Evolutionary conservation across 2,888 invertebrate species (phyloP), one percentile per base, ranked within the genome.

Genomic region (Melitaea athalia): DNA sequence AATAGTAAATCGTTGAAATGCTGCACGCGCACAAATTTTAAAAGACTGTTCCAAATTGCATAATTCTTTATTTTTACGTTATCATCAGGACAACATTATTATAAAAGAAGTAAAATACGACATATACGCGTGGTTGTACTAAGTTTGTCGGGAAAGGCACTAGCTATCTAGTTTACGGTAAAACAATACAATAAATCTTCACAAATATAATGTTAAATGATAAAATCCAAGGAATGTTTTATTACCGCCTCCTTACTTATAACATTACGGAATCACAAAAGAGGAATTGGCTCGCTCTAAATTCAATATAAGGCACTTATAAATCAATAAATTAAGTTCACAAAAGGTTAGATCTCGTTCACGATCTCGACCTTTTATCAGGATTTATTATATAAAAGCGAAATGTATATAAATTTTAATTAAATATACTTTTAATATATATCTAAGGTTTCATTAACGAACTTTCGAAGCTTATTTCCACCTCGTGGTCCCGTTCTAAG

Each of bases 391-490:
- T 52, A 33, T 11, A 53, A 14, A 14, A 31, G 31, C 53, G 6
- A 31, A 53, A 53, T 53, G 24, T 12, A 31, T 31, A 12, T 31
- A 53, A 53, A 53, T 31, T 53, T 53, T 17, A 53, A 53, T 57
- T 33, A 57, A 57, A n/a, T 4, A 33, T n/a, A n/a, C 38, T 38
- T 8, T 57, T 8, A 38, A 57, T 57, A 33, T 12, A 12, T 38
- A 2, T 7, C 57, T 57, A n/a, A 8, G 38, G 38, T 57, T 38
- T 7, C n/a, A 57, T 57, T 57, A 38, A 57, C 15, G 57, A 15
- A 57, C n/a, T 57, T 57, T 33, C 55, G 10, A 57, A 38, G 57
- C 57, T 57, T 57, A 57, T 42, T 3, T 57, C 38, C 15, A 57
- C 15, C 15, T 57, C n/a, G 38, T 14, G 8, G 57, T 7, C n/a